A percentile compares a stretch with the other conserved stretches of the same genome.
Evolutionary conservation across 2,888 invertebrate genomes (phyloP).

Genomic region (Amphiduros pacificus): DNA sequence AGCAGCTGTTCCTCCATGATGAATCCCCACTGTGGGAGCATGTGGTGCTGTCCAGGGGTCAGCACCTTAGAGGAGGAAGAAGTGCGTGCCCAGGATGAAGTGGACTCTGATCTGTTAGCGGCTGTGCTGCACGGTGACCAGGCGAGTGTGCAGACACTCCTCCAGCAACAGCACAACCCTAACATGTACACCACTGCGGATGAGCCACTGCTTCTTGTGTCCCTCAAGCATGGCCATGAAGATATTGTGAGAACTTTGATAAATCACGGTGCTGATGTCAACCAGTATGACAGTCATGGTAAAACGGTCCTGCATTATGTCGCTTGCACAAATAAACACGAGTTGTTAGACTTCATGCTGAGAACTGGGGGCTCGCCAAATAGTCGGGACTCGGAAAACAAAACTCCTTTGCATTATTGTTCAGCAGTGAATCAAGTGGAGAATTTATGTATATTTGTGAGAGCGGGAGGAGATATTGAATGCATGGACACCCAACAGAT

Average conservation of each 20-base stretch:
- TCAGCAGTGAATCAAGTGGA: conserved; percentile 10
- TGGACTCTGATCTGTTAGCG: neutral
- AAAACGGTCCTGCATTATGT: conserved; percentile 9
- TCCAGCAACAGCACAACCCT: neutral
- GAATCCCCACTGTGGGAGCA: too few species aligned
- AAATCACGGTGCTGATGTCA: conserved; percentile 32
- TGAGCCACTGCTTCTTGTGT: conserved; percentile 7
- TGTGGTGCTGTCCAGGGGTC: neutral
- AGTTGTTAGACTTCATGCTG: conserved; percentile 3
- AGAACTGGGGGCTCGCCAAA: conserved; percentile 1
- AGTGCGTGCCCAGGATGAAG: too few species aligned
- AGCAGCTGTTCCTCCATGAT: too few species aligned
- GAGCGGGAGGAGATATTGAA: conserved; percentile 1
- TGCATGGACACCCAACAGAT: conserved; percentile 13
- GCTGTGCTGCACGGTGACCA: neutral
- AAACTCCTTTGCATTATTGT: conserved; percentile 32
- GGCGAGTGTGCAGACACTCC: neutral
- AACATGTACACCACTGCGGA: conserved; percentile 5
- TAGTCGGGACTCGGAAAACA: conserved; percentile 20
- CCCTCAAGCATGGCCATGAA: conserved; percentile 11
- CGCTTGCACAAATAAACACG: neutral
- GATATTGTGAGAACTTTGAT: conserved; percentile 34
- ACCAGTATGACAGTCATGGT: conserved; percentile 20
- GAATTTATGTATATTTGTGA: conserved; percentile 1
- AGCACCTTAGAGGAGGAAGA: neutral